Evolutionary conservation across 1,140 invertebrate species (phyloP), one percentile per base, ranked within the genome.

Genomic region (Gonioctena quinquepunctata): DNA sequence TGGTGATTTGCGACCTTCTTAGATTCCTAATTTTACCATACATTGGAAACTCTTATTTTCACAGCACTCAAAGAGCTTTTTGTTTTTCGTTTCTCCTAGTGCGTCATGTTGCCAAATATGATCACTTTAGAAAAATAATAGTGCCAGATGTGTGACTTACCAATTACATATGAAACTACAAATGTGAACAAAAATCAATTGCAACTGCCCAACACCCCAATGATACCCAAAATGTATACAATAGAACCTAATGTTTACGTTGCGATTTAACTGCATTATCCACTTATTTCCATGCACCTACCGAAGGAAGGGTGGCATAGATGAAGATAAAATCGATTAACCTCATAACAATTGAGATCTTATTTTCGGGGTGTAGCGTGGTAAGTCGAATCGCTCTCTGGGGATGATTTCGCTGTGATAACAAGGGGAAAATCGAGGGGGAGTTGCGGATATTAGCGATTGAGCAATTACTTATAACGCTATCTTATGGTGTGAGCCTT

Each of bases 311-410:
- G 33, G 60, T 33, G 28, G 19, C 13, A 48, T 18, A 42, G 33
- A 63, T 63, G 33, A 63, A 63, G 60, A 63, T 63, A 63, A 63
- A 63, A 48, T 63, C 60, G 60, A 63, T 63, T 63, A 63, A 63
- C 60, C 60, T 48, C 27, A 48, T 48, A 48, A 63, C 33, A 63
- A 63, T 48, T 13, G 27, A 19, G 25, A 63, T 18, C 18, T 56
- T 23, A 63, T 63, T 42, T 49, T 63, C 60, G 60, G 18, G 18
- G 60, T 63, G 21, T 63, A 63, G 2, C 33, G 16, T 4, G 33
- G 11, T 13, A 8, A 28, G 33, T n/a, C 11, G 33, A 13, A 63
- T 63, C 48, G 16, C 60, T 49, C 60, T 28, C 13, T 11, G 7
- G 60, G 28, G 60, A 63, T 22, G 28, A 63, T 33, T 7, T 63